phyloP scores from a whole-genome alignment of 2,888 invertebrate genomes.

The Gymnoscelis rufifasciata region DNA sequence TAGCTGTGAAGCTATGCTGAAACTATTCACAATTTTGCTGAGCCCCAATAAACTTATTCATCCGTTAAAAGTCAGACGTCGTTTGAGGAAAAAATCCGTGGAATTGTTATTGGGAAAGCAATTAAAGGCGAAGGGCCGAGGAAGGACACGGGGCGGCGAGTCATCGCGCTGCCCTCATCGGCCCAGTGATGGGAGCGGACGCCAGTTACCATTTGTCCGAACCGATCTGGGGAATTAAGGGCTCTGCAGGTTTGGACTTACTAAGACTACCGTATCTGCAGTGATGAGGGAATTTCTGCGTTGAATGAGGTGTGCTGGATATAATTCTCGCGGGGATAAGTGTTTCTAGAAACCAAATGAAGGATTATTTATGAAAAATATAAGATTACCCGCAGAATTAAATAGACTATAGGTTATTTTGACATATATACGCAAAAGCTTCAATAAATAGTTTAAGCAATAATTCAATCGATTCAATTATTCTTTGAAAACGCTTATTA shows the following conservation, averaged over 20 bases:
- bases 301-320: too few relatives aligned
- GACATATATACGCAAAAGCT: too few relatives aligned
- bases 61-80: neutral
- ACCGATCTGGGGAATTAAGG: constrained; percentile 5
- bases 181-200: constrained; percentile 22
- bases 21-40: neutral
- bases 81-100: neutral
- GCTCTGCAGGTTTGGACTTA: neutral
- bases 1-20: neutral
- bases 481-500: too few relatives aligned
- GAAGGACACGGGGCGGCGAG: neutral
- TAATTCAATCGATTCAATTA: too few relatives aligned
- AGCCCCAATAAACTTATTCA: neutral
- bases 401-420: too few relatives aligned
- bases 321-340: too few relatives aligned
- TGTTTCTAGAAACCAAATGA: too few relatives aligned
- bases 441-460: too few relatives aligned
- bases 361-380: too few relatives aligned
- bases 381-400: too few relatives aligned
- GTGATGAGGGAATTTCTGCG: too few relatives aligned
- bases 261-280: too few relatives aligned
- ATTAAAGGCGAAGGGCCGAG: constrained; percentile 3
- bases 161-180: constrained; percentile 25
- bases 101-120: constrained; percentile 13
- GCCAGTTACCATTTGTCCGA: constrained; percentile 8